Base-by-base conservation (phyloP, 2,113 vertebrate genomes). In the Corythornis cristatus region DNA sequence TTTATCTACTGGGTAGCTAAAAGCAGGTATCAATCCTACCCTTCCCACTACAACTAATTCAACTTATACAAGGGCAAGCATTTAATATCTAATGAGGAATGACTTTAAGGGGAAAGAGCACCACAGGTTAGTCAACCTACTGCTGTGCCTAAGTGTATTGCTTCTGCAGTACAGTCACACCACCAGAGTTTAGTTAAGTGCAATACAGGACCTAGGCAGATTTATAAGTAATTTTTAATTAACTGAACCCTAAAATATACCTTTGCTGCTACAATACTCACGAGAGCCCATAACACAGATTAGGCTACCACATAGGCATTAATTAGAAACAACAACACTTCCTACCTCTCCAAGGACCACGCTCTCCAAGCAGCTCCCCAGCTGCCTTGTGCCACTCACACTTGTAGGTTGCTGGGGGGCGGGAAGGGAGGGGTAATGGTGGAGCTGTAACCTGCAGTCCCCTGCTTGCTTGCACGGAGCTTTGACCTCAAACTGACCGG, bases 151-250 rank as follows among this genome's bases (percentile, higher is more conserved):
- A 37, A 46, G 8, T 4, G 1, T 5, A 4, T 26, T 60, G 57
- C 45, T 86, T 45, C 66, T 22, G 71, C 1, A 11, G 19, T 3
- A 21, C 33, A 50, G 65, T 40, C 77, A 25, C 70, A 42, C 31
- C 35, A 53, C 51, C 57, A 13, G 23, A 17, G 58, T 8, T 78
- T 50, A 72, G 31, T 29, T 28, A 79, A 87, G 48, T 5, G 16
- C 81, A 75, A 45, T 48, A 19, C 29, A 72, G 54, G 57, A 84
- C 87, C 62, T 12, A 45, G 21, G 54, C 86, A 62, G 43, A 84
- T 92, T 93, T 89, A 65, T n/a, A 74, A 88, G 75, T 45, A 86
- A 65, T 93, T 96, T 88, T 95, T 96, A 96, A 94, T 96, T 96
- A 96, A 96, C 83, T 6, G 78, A 95, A 91, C 83, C 80, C 89